Evolutionary conservation across 2,113 vertebrate species (phyloP).

Genomic region (Pipra filicauda): DNA sequence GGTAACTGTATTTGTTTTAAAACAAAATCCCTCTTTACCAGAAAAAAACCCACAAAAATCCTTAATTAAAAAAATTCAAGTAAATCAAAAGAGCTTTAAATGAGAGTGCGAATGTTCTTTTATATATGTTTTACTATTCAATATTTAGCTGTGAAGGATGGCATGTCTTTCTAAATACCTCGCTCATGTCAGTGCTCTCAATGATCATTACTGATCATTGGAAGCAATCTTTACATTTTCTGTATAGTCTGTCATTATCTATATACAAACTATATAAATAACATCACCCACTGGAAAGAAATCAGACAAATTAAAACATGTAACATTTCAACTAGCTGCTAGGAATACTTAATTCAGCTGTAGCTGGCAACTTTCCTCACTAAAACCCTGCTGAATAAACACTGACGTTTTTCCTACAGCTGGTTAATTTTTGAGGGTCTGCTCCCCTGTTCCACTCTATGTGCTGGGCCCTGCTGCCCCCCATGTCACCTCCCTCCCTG

Average conservation of each 20-base stretch:
- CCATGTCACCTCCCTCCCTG: neutral
- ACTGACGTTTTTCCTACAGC: neutral
- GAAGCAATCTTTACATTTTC: conserved; percentile 31
- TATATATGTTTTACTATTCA: neutral
- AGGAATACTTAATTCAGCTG: conserved; percentile 39
- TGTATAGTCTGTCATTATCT: conserved; percentile 39
- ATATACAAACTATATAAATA: conserved; percentile 49
- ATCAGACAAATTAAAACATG: conserved; percentile 37
- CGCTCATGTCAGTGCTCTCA: neutral
- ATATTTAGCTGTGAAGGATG: neutral
- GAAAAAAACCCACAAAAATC: neutral
- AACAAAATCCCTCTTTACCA: conserved; percentile 41
- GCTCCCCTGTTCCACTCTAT: accelerated
- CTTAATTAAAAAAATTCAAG: neutral
- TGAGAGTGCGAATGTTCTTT: neutral
- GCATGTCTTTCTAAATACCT: neutral
- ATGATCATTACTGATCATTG: neutral
- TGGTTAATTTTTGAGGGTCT: neutral
- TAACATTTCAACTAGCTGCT: conserved; percentile 56
- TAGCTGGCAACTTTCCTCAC: conserved; percentile 34
- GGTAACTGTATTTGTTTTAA: conserved; percentile 59
- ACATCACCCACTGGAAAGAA: conserved; percentile 51
- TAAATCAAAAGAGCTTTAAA: conserved; percentile 1
- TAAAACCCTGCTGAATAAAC: neutral
- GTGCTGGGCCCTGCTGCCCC: neutral